Evolutionary conservation across 2,113 vertebrate species (phyloP), one percentile per base, ranked within the genome.

Genomic region (Etheostoma cragini): DNA sequence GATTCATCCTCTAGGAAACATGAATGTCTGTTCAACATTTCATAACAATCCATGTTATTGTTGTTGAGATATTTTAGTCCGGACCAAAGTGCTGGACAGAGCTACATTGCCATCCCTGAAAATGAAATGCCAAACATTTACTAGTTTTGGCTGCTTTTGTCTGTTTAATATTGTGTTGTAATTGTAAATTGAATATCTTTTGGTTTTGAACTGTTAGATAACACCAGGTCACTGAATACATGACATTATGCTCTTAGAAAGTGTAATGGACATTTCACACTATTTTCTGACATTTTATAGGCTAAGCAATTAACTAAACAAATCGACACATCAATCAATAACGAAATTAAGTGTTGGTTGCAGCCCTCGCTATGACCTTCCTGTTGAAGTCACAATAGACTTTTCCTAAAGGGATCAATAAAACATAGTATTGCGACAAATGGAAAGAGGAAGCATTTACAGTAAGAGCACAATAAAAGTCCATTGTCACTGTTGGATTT

Each of bases 391-490:
- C 62, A 56, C n/a, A 73, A 10, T 16, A 58, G 46, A 76, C 61
- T 57, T 15, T 68, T 61, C 46, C 83, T 15, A 62, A n/a, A 69
- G 57, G 61, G 47, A 69, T 81, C 56, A 83, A 76, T 86, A 75
- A 66, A 73, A 71, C 76, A 56, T 69, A 15, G 26, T 78, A 42
- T 26, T 64, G 22, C 2, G 5, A 61, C 49, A 45, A 53, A 76
- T 30, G 2, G 21, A 73, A 22, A 60, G 42, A 57, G 16, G 33
- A 72, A 21, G 6, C 45, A 14, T 76, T 19, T 35, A 63, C 62
- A 45, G 46, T 57, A 33, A 33, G 46, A 42, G 38, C 63, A 33
- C 56, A n/a, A 54, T 61, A 61, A 76, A 80, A 74, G 24, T 7
- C 11, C 19, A n/a, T 10, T 22, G 56, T n/a, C 72, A 26, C 45